These are phyloP conservation scores for Habrosyne pyritoides DNA, from an alignment of 2,888 invertebrate species.

Conservation along the genomic window DNA sequence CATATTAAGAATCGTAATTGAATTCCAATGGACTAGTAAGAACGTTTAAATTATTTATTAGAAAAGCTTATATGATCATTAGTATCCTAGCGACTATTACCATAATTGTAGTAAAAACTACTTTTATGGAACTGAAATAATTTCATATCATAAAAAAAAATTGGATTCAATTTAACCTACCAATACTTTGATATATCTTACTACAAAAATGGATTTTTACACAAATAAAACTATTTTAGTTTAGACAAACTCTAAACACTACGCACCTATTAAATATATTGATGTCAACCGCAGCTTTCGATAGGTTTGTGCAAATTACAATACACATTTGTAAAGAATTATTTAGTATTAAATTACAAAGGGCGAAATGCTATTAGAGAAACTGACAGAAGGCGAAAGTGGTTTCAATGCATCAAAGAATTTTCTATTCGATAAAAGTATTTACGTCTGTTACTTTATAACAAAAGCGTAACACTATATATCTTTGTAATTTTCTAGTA, in stretches of 20 bases:
- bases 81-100: too few relatives aligned
- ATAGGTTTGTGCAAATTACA: not conserved
- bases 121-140: too few relatives aligned
- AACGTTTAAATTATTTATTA: too few relatives aligned
- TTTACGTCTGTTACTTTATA: not conserved
- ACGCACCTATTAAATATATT: not conserved
- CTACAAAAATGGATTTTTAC: too few relatives aligned
- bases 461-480: not conserved
- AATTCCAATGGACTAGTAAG: too few relatives aligned
- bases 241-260: not conserved
- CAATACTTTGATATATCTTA: too few relatives aligned
- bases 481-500: not conserved
- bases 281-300: not conserved
- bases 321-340: slow-evolving; percentile 8
- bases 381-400: slow-evolving; percentile 30
- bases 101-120: too few relatives aligned
- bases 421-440: not conserved
- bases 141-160: too few relatives aligned
- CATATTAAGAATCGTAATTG: too few relatives aligned
- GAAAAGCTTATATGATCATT: too few relatives aligned
- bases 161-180: too few relatives aligned
- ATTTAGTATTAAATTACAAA: slow-evolving; percentile 31
- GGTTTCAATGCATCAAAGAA: slow-evolving; percentile 13
- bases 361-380: slow-evolving; percentile 30
- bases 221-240: too few relatives aligned